These are phyloP conservation scores for Polyodon spathula DNA, from an alignment of 2,113 vertebrate genomes.

Conservation along the genomic window DNA sequence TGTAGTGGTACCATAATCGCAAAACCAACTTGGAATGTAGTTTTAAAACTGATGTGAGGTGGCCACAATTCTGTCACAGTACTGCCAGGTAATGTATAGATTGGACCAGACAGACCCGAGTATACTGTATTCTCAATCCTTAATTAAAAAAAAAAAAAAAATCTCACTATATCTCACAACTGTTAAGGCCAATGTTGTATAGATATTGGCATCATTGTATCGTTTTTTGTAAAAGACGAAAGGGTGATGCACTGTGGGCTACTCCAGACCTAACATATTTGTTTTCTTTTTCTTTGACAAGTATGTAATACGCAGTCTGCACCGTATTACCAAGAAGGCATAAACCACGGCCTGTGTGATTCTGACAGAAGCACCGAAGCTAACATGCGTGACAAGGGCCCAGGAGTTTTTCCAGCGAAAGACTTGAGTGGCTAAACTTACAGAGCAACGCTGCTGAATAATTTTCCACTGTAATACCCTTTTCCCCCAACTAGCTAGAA, in stretches of 20 bases:
- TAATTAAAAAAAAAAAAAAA: conserved; percentile 10
- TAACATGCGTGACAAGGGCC: conserved; percentile 11
- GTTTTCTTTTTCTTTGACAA: conserved; percentile 12
- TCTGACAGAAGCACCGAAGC: conserved; percentile 16
- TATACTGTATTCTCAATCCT: conserved; percentile 6
- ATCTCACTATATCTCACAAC: neutral
- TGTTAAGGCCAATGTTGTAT: neutral
- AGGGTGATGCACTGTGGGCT: conserved; percentile 4
- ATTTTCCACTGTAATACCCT: no score
- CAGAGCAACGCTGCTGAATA: no score
- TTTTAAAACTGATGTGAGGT: conserved; percentile 5
- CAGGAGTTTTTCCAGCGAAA: conserved; percentile 12
- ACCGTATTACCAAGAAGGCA: conserved; percentile 18
- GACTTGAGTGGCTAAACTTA: conserved; percentile 14
- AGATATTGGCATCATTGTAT: conserved; percentile 2
- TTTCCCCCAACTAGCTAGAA: neutral
- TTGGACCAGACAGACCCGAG: conserved; percentile 3
- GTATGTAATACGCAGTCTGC: neutral
- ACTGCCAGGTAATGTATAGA: neutral
- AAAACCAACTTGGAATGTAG: neutral
- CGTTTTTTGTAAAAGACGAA: conserved; percentile 9
- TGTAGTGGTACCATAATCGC: conserved; percentile 9
- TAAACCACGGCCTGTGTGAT: conserved; percentile 24
- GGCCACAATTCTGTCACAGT: conserved; percentile 6
- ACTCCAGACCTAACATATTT: neutral